phyloP scores from a whole-genome alignment of 2,888 invertebrate genomes.

The Standfussiana lucernea region DNA sequence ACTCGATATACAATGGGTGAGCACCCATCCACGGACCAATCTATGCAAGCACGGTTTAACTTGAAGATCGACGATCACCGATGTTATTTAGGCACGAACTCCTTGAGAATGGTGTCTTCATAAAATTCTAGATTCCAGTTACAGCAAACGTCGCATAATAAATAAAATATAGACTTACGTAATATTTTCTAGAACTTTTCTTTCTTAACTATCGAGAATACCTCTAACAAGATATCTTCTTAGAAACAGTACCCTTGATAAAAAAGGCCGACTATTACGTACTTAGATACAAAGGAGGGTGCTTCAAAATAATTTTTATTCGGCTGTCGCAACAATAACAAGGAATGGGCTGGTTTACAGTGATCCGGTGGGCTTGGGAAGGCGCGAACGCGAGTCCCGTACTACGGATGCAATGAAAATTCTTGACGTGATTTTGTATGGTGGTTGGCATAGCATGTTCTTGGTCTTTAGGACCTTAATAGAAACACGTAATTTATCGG shows the following conservation, averaged over 20 bases:
- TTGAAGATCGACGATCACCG: not conserved
- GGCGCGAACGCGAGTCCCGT: constrained; percentile 32
- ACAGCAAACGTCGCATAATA: not conserved
- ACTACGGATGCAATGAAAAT: constrained; percentile 7
- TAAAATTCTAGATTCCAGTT: not conserved
- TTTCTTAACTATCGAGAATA: constrained; percentile 11
- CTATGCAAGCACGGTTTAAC: not conserved
- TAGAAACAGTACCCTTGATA: constrained; percentile 31
- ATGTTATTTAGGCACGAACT: not conserved
- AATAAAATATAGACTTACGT: not conserved
- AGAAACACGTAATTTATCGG: too few species aligned
- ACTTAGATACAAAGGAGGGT: constrained; percentile 53
- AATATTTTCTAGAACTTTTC: not conserved
- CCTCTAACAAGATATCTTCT: constrained; percentile 12
- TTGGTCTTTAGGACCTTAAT: not conserved
- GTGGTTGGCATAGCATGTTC: not conserved
- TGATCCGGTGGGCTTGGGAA: constrained; percentile 48
- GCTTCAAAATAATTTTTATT: constrained; percentile 62
- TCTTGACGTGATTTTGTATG: not conserved
- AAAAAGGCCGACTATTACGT: constrained; percentile 37
- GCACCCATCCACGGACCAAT: not conserved
- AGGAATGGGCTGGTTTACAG: constrained; percentile 54
- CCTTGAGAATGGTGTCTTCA: not conserved
- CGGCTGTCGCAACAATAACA: constrained; percentile 56
- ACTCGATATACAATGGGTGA: too few species aligned